Conservation (phyloP, 2,888 invertebrate genomes). For the Adineta ricciae region DNA sequence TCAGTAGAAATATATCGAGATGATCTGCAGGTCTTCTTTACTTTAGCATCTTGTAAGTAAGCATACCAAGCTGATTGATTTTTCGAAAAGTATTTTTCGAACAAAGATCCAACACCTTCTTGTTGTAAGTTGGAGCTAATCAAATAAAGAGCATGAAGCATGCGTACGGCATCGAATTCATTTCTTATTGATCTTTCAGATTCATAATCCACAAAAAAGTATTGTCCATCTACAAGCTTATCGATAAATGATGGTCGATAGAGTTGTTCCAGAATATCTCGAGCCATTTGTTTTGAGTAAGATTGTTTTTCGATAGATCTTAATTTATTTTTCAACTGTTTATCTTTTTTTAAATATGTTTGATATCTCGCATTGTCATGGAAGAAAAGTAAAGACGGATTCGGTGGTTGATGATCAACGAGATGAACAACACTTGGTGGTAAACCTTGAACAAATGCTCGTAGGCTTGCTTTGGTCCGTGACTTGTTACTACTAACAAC, state of each 20-base stretch:
- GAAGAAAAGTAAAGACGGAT: not conserved
- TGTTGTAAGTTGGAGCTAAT: not conserved
- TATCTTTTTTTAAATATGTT: not conserved
- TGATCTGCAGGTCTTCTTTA: not conserved
- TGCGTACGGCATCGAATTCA: not conserved
- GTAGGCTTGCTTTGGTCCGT: not conserved
- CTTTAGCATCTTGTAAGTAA: not conserved
- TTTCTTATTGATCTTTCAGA: not conserved
- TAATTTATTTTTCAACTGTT: not conserved
- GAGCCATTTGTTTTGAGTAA: not conserved
- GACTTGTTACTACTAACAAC: not conserved
- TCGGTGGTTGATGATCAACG: not conserved
- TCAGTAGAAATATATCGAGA: not conserved
- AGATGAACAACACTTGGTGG: not conserved
- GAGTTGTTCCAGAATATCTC: not conserved
- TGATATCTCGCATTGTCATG: not conserved
- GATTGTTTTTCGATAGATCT: not conserved
- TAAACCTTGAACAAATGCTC: not conserved
- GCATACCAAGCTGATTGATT: not conserved
- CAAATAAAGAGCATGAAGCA: not conserved
- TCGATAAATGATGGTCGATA: not conserved
- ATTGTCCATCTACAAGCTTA: not conserved
- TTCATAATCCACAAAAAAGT: not conserved
- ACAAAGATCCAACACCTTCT: not conserved
- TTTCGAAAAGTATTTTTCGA: not conserved